Conservation (phyloP, 1,140 invertebrate species). For the Chrysomallon squamiferum region DNA sequence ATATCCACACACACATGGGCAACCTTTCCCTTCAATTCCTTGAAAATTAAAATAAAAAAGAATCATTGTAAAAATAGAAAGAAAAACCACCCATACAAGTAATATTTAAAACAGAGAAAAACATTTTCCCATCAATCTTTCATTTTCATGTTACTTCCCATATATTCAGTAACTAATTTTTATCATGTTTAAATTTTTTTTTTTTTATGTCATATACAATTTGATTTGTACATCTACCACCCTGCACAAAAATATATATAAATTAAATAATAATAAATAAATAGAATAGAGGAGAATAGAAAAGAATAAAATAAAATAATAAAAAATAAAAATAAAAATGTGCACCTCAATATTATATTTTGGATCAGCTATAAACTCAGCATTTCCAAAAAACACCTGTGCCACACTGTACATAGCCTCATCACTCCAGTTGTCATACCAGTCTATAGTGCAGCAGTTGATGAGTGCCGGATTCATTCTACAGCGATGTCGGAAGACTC, state of each 20-base stretch:
- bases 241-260: too few relatives aligned
- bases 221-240: too few relatives aligned
- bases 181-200: too few relatives aligned
- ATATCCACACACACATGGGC: constrained; percentile 69
- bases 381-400: constrained; percentile 55
- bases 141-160: too few relatives aligned
- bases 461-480: constrained; percentile 62
- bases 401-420: constrained; percentile 74
- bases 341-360: constrained; percentile 47
- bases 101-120: too few relatives aligned
- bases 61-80: not conserved
- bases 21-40: constrained; percentile 53
- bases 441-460: constrained; percentile 64
- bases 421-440: constrained; percentile 62
- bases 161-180: too few relatives aligned
- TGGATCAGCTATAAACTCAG: constrained; percentile 53
- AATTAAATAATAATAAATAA: too few relatives aligned
- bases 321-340: not conserved
- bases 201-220: too few relatives aligned
- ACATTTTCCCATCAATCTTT: too few relatives aligned
- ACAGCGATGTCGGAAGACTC: constrained; percentile 70
- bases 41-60: not conserved
- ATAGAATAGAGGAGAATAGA: too few relatives aligned
- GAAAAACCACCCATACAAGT: not conserved
- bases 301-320: not conserved